These are phyloP conservation scores for Lysandra bellargus DNA, from an alignment of 2,888 invertebrate genomes.

Conservation along the genomic window DNA sequence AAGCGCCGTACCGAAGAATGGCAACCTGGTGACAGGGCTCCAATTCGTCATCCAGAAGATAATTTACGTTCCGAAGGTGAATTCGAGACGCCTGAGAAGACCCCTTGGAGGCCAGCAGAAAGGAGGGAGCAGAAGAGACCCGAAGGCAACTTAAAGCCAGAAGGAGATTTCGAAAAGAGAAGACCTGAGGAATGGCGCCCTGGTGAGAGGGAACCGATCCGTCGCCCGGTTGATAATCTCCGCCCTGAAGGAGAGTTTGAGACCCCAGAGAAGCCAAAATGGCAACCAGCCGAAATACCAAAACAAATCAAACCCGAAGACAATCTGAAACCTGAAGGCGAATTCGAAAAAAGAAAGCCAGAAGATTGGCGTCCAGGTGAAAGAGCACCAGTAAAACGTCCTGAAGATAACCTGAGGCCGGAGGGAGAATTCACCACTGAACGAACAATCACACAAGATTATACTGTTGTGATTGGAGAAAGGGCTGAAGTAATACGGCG, in stretches of 20 bases:
- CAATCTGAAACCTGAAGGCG: constrained; percentile 79
- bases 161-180: constrained; percentile 70
- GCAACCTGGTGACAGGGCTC: constrained; percentile 60
- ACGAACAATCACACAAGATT: constrained; percentile 78
- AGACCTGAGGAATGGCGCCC: constrained; percentile 55
- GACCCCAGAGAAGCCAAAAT: constrained; percentile 51
- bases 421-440: constrained; percentile 80
- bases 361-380: constrained; percentile 73
- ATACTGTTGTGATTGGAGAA: constrained; percentile 81
- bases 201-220: constrained; percentile 58
- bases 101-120: constrained; percentile 65
- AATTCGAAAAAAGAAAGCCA: constrained; percentile 74
- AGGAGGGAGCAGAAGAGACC: constrained; percentile 68
- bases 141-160: constrained; percentile 62
- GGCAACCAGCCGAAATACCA: constrained; percentile 54
- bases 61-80: constrained; percentile 68
- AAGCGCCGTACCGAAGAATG: constrained; percentile 53
- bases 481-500: constrained; percentile 83
- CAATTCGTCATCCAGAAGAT: constrained; percentile 56
- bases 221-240: constrained; percentile 58
- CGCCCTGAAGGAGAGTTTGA: constrained; percentile 71
- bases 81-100: constrained; percentile 65
- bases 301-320: constrained; percentile 56
- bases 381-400: constrained; percentile 55
- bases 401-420: constrained; percentile 78